Conservation (phyloP, 2,888 invertebrate species). For the Alitta virens region DNA sequence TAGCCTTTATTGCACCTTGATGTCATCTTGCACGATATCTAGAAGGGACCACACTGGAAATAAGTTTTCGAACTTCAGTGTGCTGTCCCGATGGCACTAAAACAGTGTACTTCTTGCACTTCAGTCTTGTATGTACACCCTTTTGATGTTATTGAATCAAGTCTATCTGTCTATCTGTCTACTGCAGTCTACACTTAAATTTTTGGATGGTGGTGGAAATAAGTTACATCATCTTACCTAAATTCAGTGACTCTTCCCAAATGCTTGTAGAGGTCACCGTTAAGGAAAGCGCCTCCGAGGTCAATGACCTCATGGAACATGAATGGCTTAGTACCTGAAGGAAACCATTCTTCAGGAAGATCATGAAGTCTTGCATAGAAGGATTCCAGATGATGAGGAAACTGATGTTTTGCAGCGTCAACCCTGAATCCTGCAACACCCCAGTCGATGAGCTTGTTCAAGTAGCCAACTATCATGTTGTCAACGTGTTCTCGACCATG, state of each 20-base stretch:
- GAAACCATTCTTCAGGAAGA: constrained; percentile 39
- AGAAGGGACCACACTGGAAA: too few species aligned
- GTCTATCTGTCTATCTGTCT: too few species aligned
- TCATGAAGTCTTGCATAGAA: constrained; percentile 62
- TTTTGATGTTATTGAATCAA: too few species aligned
- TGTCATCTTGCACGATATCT: too few species aligned
- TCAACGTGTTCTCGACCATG: constrained; percentile 64
- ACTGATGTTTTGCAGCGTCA: constrained; percentile 62
- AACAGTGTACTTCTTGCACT: too few species aligned
- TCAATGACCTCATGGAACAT: constrained; percentile 54
- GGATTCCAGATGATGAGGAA: constrained; percentile 68
- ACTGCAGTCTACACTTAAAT: too few species aligned
- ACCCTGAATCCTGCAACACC: constrained; percentile 79
- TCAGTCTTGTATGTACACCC: too few species aligned
- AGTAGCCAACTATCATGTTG: constrained; percentile 65
- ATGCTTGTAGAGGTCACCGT: constrained; percentile 26
- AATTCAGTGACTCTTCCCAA: constrained; percentile 35
- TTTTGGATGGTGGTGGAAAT: too few species aligned
- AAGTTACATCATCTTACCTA: too few species aligned
- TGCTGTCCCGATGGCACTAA: too few species aligned
- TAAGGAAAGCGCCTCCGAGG: constrained; percentile 42
- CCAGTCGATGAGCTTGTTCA: constrained; percentile 68
- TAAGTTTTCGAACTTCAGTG: too few species aligned
- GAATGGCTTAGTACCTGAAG: constrained; percentile 43
- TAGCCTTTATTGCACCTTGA: too few species aligned